Evolutionary conservation across 1,140 invertebrate species (phyloP).

Genomic region (Formica exsecta): DNA sequence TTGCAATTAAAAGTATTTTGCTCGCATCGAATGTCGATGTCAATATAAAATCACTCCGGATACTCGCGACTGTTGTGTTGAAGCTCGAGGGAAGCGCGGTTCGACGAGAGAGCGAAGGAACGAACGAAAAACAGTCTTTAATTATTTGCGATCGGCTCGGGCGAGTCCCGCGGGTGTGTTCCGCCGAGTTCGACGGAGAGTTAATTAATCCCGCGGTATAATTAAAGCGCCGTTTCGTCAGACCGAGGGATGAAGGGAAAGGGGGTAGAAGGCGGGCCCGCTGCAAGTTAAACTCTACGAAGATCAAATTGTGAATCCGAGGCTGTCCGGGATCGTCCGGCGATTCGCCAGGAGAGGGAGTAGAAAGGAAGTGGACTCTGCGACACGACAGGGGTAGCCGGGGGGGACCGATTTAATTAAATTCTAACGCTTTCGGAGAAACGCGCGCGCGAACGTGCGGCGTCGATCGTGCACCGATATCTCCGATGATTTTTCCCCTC

Average conservation of each 20-base stretch:
- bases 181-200: constrained; percentile 79
- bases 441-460: constrained; percentile 45
- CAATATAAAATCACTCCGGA: constrained; percentile 29
- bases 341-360: constrained; percentile 35
- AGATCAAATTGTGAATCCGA: constrained; percentile 82
- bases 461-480: constrained; percentile 70
- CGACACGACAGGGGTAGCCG: constrained; percentile 49
- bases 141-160: constrained; percentile 70
- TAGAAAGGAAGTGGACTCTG: constrained; percentile 47
- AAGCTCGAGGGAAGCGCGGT: constrained; percentile 24
- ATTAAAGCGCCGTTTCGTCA: constrained; percentile 84
- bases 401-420: constrained; percentile 84
- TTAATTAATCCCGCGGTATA: constrained; percentile 83
- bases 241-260: not conserved
- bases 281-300: constrained; percentile 78
- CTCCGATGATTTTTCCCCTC: not conserved
- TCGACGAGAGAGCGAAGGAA: constrained; percentile 18
- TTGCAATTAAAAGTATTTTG: not conserved
- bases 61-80: constrained; percentile 25
- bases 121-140: constrained; percentile 63
- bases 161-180: constrained; percentile 60
- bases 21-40: not conserved
- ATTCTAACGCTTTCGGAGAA: constrained; percentile 82
- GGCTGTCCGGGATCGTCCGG: constrained; percentile 72
- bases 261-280: constrained; percentile 16